Base-by-base conservation (phyloP, 2,888 invertebrate species). In the Drosophila paranaensis region DNA sequence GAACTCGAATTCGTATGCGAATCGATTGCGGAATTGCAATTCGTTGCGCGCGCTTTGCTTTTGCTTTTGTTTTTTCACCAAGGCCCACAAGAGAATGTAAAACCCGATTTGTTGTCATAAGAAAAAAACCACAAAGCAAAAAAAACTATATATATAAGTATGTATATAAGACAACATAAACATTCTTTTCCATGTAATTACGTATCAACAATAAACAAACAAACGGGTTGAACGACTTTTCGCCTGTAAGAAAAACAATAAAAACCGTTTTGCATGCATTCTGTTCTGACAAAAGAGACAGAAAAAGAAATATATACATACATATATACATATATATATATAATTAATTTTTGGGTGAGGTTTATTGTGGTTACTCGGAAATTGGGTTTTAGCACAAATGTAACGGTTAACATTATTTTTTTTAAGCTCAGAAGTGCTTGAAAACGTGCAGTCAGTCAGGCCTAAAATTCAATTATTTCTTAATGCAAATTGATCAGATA, bases 181-280 rank as follows among this genome's bases (percentile, higher is more conserved):
- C 76, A 75, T 79, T 75, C 64, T 74, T 74, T 74, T 74, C 43
- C 25, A 50, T 71, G 71, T 67, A 77, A 73, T 74, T 69, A 77
- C 64, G 54, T 51, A 35, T 39, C 42, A 71, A 69, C 60, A 35
- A 35, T 35, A 50, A 50, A 50, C 72, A 48, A 65, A 66, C 54
- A 82, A 90, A 89, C 89, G 70, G 67, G 89, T 89, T 83, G 77
- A 81, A 76, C 89, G 66, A 73, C 89, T 85, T 87, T 90, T 77
- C 58, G 58, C 13, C 39, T 51, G 46, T 53, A 53, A 58, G 42
- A 53, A 62, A 68, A 70, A 63, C 51, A 64, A 64, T 71, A 56
- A 54, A 48, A 60, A 55, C 25, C 33, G n/a, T 39, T 82, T 53
- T 66, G 67, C 58, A 64, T 72, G 40, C 61, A 60, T 76, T 79